phyloP scores from a whole-genome alignment of 2,797 vertebrate genomes.

The Mionectes olivaceus region DNA sequence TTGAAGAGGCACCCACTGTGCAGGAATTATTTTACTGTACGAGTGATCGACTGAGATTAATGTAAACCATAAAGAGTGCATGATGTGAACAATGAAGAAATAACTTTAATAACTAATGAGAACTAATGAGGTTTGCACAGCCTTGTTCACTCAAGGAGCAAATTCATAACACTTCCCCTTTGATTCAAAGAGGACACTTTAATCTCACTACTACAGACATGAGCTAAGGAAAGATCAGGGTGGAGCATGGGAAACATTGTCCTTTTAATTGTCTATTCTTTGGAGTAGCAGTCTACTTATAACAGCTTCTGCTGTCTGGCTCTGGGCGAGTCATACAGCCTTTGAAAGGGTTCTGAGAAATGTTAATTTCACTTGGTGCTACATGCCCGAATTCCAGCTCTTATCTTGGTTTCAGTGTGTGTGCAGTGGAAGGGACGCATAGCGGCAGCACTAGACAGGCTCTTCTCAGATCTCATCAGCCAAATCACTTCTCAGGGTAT shows the following conservation, averaged over 20 bases:
- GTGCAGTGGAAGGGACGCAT: rapidly evolving
- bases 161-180: not conserved
- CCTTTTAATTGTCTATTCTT: slow-evolving; percentile 23
- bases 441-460: not conserved
- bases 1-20: not conserved
- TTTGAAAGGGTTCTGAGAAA: slow-evolving; percentile 14
- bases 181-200: slow-evolving; percentile 2
- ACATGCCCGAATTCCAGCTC: not conserved
- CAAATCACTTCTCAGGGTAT: slow-evolving; percentile 10
- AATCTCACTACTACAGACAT: slow-evolving; percentile 19
- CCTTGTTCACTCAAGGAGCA: not conserved
- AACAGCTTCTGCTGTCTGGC: not conserved
- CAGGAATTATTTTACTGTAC: not conserved
- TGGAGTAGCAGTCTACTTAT: slow-evolving; percentile 19
- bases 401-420: not conserved
- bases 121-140: not conserved
- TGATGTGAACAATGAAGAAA: not conserved
- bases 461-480: not conserved
- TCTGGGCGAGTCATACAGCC: not conserved
- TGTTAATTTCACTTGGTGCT: not conserved
- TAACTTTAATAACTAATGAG: not conserved
- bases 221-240: slow-evolving; percentile 20
- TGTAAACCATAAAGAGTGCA: not conserved
- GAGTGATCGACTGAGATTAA: not conserved
- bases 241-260: not conserved